phyloP scores from a whole-genome alignment of 2,113 vertebrate species.

The Bucco capensis region DNA sequence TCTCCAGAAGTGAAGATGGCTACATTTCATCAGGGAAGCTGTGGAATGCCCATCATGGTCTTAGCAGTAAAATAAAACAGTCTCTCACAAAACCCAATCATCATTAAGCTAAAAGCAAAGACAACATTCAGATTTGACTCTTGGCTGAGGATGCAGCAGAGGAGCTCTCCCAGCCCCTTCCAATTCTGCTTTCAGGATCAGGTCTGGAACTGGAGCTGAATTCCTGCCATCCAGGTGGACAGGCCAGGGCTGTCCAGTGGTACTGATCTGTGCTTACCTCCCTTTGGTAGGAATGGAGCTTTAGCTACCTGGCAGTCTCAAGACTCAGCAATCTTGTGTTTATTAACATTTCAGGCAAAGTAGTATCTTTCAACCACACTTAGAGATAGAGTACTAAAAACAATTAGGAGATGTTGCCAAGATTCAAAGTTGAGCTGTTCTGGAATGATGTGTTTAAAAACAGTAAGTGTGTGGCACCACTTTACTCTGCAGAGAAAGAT shows the following conservation, averaged over 20 bases:
- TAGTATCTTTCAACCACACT: background rate
- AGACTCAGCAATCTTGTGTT: background rate
- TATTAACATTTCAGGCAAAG: background rate
- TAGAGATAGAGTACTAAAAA: background rate
- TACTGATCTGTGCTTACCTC: background rate
- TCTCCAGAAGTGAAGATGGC: background rate
- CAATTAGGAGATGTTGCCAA: background rate
- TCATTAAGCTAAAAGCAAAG: background rate
- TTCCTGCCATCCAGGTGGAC: background rate
- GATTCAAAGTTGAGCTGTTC: background rate
- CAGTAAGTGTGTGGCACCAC: background rate
- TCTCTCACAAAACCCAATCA: background rate
- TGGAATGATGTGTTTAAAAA: background rate
- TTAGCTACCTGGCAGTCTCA: background rate
- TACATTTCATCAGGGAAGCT: background rate
- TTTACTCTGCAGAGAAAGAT: background rate
- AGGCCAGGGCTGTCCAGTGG: background rate
- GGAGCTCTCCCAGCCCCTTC: background rate
- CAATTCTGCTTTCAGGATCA: background rate
- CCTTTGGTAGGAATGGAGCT: background rate
- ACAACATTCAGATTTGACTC: background rate
- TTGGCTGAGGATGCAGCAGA: background rate
- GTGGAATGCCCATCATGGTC: background rate
- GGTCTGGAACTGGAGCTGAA: background rate
- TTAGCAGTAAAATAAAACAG: background rate